phyloP scores from a whole-genome alignment of 2,797 vertebrate species.

The Urocyon cinereoargenteus region DNA sequence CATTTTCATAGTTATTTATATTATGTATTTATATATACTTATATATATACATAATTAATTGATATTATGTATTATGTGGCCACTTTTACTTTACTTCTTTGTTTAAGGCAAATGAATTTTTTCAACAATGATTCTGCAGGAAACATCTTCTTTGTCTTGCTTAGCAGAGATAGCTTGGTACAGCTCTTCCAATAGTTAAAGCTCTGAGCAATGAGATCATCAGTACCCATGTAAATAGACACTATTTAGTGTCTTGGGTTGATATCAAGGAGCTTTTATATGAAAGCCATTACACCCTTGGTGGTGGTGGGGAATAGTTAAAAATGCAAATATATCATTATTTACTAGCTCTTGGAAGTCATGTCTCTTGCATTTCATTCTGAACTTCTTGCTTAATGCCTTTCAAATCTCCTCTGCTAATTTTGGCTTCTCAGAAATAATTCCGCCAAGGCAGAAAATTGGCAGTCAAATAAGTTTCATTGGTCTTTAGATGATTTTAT shows the following conservation, averaged over 20 bases:
- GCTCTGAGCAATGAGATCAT: background rate
- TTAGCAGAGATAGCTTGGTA: background rate
- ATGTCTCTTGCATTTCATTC: background rate
- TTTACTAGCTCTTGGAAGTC: conserved; percentile 15
- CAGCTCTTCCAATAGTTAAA: background rate
- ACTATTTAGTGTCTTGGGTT: background rate
- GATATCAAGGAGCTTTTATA: background rate
- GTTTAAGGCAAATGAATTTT: background rate
- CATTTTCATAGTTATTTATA: background rate
- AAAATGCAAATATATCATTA: background rate
- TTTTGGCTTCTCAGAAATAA: conserved; percentile 55
- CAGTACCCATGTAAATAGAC: background rate
- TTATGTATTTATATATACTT: background rate
- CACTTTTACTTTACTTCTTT: background rate
- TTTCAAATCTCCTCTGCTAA: conserved; percentile 58
- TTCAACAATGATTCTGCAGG: background rate
- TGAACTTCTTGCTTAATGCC: conserved; percentile 34
- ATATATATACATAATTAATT: background rate
- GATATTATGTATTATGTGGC: background rate
- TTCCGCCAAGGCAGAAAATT: conserved; percentile 56
- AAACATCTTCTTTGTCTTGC: background rate
- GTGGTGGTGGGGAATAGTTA: background rate
- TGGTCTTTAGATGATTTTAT: conserved; percentile 35
- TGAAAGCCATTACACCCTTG: background rate
- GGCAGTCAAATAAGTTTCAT: conserved; percentile 28